These are phyloP conservation scores for Camponotus vicinus DNA, from an alignment of 1,140 invertebrate genomes.

Conservation along the genomic window DNA sequence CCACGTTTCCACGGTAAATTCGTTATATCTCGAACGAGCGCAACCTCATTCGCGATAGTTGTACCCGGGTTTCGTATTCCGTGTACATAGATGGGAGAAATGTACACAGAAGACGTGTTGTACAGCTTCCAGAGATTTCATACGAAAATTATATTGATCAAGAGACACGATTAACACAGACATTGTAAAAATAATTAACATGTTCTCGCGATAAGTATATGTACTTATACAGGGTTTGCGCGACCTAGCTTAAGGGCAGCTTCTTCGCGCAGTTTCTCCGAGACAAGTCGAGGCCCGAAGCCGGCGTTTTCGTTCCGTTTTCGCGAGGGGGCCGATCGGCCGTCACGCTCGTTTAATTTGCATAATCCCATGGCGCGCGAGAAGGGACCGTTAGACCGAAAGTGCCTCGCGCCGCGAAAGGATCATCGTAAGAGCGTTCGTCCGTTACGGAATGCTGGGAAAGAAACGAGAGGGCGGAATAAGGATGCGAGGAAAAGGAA, in stretches of 20 bases:
- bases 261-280: background rate
- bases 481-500: slow-evolving; percentile 38
- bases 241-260: background rate
- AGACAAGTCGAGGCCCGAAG: background rate
- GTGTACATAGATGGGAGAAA: background rate
- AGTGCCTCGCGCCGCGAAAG: slow-evolving; percentile 73
- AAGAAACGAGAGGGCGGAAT: slow-evolving; percentile 36
- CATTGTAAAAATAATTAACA: background rate
- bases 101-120: too few relatives aligned
- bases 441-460: slow-evolving; percentile 72
- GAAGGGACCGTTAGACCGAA: slow-evolving; percentile 79
- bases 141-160: slow-evolving; percentile 10
- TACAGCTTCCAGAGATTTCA: background rate
- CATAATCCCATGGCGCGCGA: slow-evolving; percentile 78
- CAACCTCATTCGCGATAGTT: slow-evolving; percentile 52
- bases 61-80: slow-evolving; percentile 13
- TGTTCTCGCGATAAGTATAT: background rate
- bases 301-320: slow-evolving; percentile 16
- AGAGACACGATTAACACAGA: background rate
- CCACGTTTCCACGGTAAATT: slow-evolving; percentile 56
- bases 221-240: background rate
- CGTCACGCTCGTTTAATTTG: slow-evolving; percentile 83
- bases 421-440: slow-evolving; percentile 79
- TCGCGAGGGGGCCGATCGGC: slow-evolving; percentile 59
- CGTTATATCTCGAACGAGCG: slow-evolving; percentile 36